These are phyloP conservation scores for Leptinotarsa tumamoca DNA, from an alignment of 2,888 invertebrate species.

Conservation along the genomic window DNA sequence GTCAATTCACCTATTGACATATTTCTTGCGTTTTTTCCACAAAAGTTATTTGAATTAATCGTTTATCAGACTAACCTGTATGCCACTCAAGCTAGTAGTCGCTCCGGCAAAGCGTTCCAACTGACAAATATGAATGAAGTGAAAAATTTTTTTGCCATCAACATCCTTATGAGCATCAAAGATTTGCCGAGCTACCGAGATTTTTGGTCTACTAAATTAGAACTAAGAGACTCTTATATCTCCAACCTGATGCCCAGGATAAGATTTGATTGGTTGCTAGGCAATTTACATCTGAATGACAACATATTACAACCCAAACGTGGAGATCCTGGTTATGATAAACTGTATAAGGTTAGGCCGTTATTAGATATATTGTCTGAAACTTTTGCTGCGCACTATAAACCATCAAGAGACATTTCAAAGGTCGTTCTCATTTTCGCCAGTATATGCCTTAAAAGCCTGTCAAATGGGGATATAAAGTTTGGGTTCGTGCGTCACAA, in stretches of 20 bases:
- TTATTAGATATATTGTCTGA: slow-evolving; percentile 43
- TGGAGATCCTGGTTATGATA: slow-evolving; percentile 44
- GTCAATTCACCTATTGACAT: no score
- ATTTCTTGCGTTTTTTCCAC: background rate
- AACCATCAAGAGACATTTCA: slow-evolving; percentile 20
- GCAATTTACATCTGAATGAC: slow-evolving; percentile 51
- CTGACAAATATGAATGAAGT: slow-evolving; percentile 1
- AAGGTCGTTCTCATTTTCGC: slow-evolving; percentile 29
- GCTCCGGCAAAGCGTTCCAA: background rate
- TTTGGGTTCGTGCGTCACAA: slow-evolving; percentile 27
- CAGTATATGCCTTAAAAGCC: slow-evolving; percentile 39
- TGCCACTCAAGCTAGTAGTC: slow-evolving; percentile 14
- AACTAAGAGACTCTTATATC: slow-evolving; percentile 39
- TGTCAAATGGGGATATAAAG: slow-evolving; percentile 34
- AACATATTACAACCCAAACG: slow-evolving; percentile 41
- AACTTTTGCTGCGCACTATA: slow-evolving; percentile 31
- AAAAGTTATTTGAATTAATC: background rate
- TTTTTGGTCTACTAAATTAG: slow-evolving; percentile 35
- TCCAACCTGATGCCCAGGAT: slow-evolving; percentile 35
- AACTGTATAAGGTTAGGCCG: slow-evolving; percentile 52
- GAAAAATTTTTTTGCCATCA: slow-evolving; percentile 30
- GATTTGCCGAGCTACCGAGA: slow-evolving; percentile 40
- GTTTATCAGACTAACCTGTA: slow-evolving; percentile 23
- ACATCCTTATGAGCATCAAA: slow-evolving; percentile 43
- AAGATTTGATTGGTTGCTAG: slow-evolving; percentile 43